Base-by-base conservation (phyloP, 2,888 invertebrate species). In the Caenorhabditis japonica region DNA sequence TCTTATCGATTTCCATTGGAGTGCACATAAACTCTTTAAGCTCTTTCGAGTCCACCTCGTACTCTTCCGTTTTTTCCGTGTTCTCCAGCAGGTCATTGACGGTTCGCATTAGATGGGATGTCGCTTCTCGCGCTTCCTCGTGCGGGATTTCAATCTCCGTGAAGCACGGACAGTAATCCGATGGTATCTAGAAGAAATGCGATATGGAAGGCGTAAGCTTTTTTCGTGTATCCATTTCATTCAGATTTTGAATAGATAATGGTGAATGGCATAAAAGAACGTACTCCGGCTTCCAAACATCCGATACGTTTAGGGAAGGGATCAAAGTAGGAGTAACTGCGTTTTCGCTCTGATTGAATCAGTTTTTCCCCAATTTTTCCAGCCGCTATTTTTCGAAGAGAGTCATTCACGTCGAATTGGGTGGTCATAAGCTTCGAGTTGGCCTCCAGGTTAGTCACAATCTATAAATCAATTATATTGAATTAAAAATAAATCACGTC, bases 391-490 rank as follows among this genome's bases (percentile, higher is more conserved):
- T 82, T 75, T n/a, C 66, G 52, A 19, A 84, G 53, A 10, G 88
- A 88, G 59, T 86, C 85, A 66, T 89, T 83, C 3, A 89, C 75
- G 69, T 89, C 89, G 80, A 88, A 89, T 3, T 88, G 88, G 0
- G 89, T 88, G 1, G 89, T 88, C 43, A 89, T 83, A 52, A 85
- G 76, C 27, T 84, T 62, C 1, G 83, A 77, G 73, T 89, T 89
- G 0, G 52, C 61, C 15, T 69, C 53, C 30, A 89, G 72, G 61
- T 85, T 88, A 21, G 70, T n/a, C 7, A 59, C 30, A 13, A 88
- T 39, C 25, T 83, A 43, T 27, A 41, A 4, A 23, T 12, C 13
- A 2, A 23, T 4, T 8, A 46, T 10, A 36, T 5, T 13, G 21
- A 3, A 38, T 25, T 27, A 43, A n/a, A 51, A 43, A 34, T 13